Conservation (phyloP, 1,140 invertebrate genomes). For the Centruroides vittatus region DNA sequence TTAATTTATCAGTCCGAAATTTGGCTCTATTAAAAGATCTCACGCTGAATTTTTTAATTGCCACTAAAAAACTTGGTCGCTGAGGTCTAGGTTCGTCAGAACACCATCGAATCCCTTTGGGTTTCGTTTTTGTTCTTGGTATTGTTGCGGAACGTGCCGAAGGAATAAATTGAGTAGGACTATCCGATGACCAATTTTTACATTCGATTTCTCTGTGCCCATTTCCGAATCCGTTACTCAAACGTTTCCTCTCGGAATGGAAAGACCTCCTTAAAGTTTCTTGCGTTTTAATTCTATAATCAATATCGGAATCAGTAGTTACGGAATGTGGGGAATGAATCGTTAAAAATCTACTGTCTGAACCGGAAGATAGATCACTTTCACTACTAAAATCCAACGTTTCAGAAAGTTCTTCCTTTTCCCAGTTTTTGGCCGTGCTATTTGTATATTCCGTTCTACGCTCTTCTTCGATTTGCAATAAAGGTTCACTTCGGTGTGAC, state of each 20-base stretch:
- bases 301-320: no score
- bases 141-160: not conserved
- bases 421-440: no score
- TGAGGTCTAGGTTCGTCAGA: constrained; percentile 4
- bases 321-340: no score
- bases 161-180: not conserved
- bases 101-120: constrained; percentile 11
- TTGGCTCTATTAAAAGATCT: constrained; percentile 12
- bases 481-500: constrained; percentile 6
- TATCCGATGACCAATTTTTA: not conserved
- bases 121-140: not conserved
- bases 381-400: no score
- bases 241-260: not conserved
- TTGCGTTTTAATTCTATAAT: not conserved
- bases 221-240: not conserved
- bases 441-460: not conserved
- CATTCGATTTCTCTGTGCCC: not conserved
- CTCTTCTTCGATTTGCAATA: not conserved
- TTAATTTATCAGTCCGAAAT: constrained; percentile 10
- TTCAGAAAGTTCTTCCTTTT: no score
- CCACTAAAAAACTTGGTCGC: constrained; percentile 5
- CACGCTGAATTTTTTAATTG: constrained; percentile 10
- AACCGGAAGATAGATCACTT: no score
- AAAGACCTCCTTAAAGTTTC: not conserved
- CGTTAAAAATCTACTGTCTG: no score